These are phyloP conservation scores for Luperina nickerlii DNA, from an alignment of 2,888 invertebrate genomes.

Conservation along the genomic window DNA sequence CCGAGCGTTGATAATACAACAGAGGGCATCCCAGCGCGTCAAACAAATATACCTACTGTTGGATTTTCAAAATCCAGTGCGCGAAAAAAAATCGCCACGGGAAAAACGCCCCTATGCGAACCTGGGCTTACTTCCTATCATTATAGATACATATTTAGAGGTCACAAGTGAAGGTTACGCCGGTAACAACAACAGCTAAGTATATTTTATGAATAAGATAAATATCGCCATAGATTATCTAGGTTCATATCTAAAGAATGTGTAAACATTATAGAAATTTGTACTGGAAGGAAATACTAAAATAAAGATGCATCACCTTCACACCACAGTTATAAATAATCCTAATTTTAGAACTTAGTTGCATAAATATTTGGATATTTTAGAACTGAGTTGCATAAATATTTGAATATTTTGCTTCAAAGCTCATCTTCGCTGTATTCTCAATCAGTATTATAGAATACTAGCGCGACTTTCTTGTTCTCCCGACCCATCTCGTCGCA, in stretches of 20 bases:
- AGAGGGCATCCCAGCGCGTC: too few relatives aligned
- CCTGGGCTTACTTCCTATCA: constrained; percentile 6
- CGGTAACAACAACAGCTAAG: background rate
- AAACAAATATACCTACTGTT: too few relatives aligned
- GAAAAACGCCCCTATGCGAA: too few relatives aligned
- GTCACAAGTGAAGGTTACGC: constrained; percentile 35
- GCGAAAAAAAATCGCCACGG: too few relatives aligned
- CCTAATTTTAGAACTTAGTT: constrained; percentile 25
- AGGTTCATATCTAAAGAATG: background rate
- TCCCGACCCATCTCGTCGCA: too few relatives aligned
- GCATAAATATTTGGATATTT: constrained; percentile 7
- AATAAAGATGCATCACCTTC: constrained; percentile 25
- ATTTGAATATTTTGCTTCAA: constrained; percentile 17
- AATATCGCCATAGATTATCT: background rate
- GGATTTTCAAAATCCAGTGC: too few relatives aligned
- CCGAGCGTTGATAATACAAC: too few relatives aligned
- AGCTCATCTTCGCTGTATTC: background rate
- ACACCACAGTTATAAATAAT: constrained; percentile 6
- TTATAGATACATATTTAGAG: constrained; percentile 27
- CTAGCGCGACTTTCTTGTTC: too few relatives aligned
- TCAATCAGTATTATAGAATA: background rate
- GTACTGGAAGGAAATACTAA: constrained; percentile 13
- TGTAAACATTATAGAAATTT: background rate
- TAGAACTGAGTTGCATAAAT: background rate
- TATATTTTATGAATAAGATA: background rate